These are phyloP conservation scores for Chironomus riparius DNA, from an alignment of 2,888 invertebrate genomes.

Conservation along the genomic window DNA sequence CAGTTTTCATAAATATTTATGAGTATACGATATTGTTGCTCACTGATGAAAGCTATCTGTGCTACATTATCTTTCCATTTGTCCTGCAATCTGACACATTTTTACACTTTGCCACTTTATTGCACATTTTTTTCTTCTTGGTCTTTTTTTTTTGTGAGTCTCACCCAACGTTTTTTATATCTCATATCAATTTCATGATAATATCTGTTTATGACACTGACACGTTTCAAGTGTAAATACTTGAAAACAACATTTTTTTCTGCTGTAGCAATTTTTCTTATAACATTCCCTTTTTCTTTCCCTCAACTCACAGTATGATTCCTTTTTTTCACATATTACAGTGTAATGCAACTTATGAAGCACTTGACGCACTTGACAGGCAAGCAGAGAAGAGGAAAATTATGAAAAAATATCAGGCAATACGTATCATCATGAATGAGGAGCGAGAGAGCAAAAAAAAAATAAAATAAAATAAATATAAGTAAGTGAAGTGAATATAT, in stretches of 20 bases:
- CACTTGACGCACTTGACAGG: background rate
- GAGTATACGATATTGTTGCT: too few relatives aligned
- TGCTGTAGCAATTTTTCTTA: too few relatives aligned
- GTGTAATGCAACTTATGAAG: conserved; percentile 1
- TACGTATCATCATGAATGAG: background rate
- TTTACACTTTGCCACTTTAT: background rate
- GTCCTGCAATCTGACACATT: background rate
- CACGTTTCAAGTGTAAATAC: conserved; percentile 10
- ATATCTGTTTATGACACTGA: conserved; percentile 13
- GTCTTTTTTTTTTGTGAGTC: background rate
- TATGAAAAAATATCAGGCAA: background rate
- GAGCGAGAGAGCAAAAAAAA: background rate
- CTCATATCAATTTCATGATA: conserved; percentile 8
- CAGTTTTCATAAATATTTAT: too few relatives aligned
- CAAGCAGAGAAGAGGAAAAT: background rate
- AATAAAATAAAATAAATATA: too few relatives aligned
- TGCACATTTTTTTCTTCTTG: background rate
- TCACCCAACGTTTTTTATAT: background rate
- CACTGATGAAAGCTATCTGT: background rate
- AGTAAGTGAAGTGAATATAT: too few relatives aligned
- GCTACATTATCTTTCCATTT: background rate
- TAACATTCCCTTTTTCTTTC: background rate
- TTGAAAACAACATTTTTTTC: background rate
- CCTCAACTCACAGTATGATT: too few relatives aligned
- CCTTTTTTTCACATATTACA: too few relatives aligned